phyloP scores from a whole-genome alignment of 2,113 vertebrate genomes.

The Cyanoramphus novaezelandiae region DNA sequence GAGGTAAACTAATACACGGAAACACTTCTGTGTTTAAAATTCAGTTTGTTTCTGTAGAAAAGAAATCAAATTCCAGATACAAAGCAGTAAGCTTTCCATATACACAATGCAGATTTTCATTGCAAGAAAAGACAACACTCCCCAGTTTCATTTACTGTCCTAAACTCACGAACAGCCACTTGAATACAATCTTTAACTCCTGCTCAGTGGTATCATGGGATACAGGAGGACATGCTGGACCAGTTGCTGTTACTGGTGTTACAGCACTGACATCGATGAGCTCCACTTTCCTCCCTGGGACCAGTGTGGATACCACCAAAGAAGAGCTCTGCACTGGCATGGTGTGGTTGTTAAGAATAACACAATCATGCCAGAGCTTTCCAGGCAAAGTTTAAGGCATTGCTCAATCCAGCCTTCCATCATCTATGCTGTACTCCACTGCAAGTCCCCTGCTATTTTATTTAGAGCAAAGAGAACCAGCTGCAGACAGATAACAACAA shows the following conservation, averaged over 20 bases:
- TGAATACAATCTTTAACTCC: background rate
- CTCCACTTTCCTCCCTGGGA: background rate
- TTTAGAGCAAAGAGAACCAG: background rate
- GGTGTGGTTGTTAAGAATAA: background rate
- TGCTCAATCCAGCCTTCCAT: background rate
- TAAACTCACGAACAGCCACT: background rate
- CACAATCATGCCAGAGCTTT: rapidly evolving
- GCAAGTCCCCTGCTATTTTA: background rate
- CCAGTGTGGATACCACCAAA: background rate
- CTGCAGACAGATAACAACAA: background rate
- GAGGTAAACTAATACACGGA: background rate
- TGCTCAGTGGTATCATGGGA: background rate
- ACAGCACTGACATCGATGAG: rapidly evolving
- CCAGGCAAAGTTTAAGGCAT: background rate
- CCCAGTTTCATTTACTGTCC: background rate
- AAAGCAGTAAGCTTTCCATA: background rate
- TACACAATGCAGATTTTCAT: background rate
- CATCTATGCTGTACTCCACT: background rate
- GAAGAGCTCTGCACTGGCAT: background rate
- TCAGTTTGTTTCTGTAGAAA: background rate
- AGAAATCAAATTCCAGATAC: background rate
- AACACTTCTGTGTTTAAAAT: background rate
- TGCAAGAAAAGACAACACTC: background rate
- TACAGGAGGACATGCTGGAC: background rate
- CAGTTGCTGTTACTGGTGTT: background rate